Evolutionary conservation across 2,113 vertebrate genomes (phyloP).

Genomic region (Oxygymnocypris stewartii): DNA sequence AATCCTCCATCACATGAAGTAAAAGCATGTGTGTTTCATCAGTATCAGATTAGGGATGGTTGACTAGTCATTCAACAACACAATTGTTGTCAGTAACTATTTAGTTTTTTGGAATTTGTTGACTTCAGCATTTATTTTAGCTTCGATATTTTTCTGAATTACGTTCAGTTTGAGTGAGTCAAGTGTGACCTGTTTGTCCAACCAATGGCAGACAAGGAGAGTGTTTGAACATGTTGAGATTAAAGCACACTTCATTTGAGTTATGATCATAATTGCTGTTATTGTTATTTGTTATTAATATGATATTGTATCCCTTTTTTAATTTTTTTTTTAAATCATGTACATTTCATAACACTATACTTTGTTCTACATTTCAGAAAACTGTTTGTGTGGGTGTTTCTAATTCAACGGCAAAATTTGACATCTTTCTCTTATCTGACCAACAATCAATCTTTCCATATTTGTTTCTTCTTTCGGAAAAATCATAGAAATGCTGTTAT

Average conservation of each 20-base stretch:
- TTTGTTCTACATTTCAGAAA: not conserved
- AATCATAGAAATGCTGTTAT: no score
- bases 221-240: not conserved
- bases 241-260: not conserved
- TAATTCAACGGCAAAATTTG: not conserved
- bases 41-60: not conserved
- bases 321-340: not conserved
- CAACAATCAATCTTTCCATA: not conserved
- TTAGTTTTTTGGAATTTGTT: not conserved
- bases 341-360: not conserved
- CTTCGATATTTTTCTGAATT: not conserved
- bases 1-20: conserved; percentile 14
- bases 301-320: not conserved
- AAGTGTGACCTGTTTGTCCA: not conserved
- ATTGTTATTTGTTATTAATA: not conserved
- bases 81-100: not conserved
- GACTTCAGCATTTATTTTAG: not conserved
- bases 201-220: not conserved
- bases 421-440: not conserved
- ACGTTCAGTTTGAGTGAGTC: not conserved
- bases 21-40: conserved; percentile 6
- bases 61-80: not conserved
- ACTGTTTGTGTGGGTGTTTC: not conserved
- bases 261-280: not conserved
- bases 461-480: not conserved